phyloP scores from a whole-genome alignment of 1,140 invertebrate species.

The Drosophila kepulauana region DNA sequence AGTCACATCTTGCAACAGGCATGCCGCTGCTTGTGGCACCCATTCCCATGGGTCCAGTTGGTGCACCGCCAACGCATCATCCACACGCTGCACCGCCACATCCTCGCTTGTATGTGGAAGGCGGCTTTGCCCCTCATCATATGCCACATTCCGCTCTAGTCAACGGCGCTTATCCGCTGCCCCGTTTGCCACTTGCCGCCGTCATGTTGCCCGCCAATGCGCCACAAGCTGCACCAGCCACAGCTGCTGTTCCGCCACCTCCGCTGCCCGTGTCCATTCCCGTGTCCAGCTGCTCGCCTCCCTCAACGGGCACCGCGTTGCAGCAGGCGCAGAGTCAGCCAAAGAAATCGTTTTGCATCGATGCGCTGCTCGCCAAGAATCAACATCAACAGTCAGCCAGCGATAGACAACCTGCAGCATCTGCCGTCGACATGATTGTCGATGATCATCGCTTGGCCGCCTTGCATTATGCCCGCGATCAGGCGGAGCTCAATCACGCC shows the following conservation, averaged over 20 bases:
- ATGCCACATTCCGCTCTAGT: conserved; percentile 59
- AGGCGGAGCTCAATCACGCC: conserved; percentile 69
- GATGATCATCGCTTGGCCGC: conserved; percentile 75
- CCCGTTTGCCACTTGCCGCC: conserved; percentile 63
- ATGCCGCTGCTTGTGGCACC: conserved; percentile 75
- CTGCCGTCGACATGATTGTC: conserved; percentile 51
- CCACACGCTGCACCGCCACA: conserved; percentile 37
- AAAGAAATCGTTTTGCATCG: conserved; percentile 89
- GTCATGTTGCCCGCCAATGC: conserved; percentile 64
- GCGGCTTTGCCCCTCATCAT: conserved; percentile 58
- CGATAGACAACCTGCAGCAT: conserved; percentile 21
- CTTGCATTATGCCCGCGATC: conserved; percentile 75
- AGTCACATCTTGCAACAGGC: conserved; percentile 17
- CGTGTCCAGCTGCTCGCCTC: conserved; percentile 43
- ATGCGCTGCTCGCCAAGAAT: conserved; percentile 87
- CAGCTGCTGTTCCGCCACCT: conserved; percentile 1
- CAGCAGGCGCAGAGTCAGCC: conserved; percentile 69
- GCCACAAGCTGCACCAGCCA: conserved; percentile 24
- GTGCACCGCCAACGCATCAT: conserved; percentile 21
- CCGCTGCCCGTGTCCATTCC: conserved; percentile 13
- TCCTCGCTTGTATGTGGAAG: conserved; percentile 68
- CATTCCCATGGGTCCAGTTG: conserved; percentile 55
- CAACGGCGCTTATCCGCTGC: conserved; percentile 62
- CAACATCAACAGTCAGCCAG: conserved; percentile 49
- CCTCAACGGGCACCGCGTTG: conserved; percentile 38